These are phyloP conservation scores for Octonoba sinensis DNA, from an alignment of 2,888 invertebrate genomes.

Conservation along the genomic window DNA sequence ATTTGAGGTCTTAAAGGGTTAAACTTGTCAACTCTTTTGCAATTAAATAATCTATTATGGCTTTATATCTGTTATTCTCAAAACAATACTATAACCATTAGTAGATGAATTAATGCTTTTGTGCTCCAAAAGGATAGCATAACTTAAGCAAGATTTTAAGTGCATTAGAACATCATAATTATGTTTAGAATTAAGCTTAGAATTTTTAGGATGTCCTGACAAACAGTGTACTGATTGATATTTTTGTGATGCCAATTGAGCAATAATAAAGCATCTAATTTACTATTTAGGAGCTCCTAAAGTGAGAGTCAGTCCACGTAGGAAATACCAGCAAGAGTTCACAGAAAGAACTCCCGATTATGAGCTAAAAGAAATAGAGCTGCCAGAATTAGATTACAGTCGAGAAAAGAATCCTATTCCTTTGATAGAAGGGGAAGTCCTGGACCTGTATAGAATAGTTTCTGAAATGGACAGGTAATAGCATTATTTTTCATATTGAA, in stretches of 20 bases:
- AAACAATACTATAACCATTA: too few species aligned
- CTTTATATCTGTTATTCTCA: too few species aligned
- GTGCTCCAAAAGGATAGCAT: too few species aligned
- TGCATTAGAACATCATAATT: too few species aligned
- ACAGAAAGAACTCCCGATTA: conserved; percentile 82
- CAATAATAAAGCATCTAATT: not conserved
- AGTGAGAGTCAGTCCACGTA: conserved; percentile 84
- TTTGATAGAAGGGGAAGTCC: conserved; percentile 76
- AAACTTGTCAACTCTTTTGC: too few species aligned
- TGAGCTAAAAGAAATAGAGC: conserved; percentile 75
- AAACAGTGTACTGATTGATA: not conserved
- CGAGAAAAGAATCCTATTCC: conserved; percentile 82
- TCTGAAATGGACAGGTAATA: conserved; percentile 81
- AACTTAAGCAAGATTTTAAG: too few species aligned
- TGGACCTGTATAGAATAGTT: conserved; percentile 86
- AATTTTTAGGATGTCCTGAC: too few species aligned
- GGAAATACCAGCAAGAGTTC: conserved; percentile 85
- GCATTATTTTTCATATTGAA: not conserved
- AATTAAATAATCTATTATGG: too few species aligned
- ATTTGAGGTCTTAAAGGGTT: too few species aligned
- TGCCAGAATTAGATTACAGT: conserved; percentile 81
- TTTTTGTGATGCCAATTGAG: not conserved
- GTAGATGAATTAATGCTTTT: too few species aligned
- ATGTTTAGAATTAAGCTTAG: too few species aligned
- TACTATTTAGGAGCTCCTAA: conserved; percentile 76